These are phyloP conservation scores for Pherbina coryleti DNA, from an alignment of 2,888 invertebrate genomes.

Conservation along the genomic window DNA sequence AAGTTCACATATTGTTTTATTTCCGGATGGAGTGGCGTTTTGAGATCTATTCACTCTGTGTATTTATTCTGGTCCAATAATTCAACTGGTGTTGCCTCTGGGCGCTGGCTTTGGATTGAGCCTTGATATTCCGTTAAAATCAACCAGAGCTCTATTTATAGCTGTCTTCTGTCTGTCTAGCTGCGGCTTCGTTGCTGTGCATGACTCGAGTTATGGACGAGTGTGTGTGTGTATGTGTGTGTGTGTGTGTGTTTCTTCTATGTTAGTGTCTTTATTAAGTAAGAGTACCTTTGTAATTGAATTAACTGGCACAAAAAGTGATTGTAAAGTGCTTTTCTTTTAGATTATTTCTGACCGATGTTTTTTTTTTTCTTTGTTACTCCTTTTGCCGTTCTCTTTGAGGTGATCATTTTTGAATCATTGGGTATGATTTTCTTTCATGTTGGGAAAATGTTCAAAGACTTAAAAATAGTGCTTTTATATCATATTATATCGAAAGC, in stretches of 20 bases:
- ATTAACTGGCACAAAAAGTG: slow-evolving; percentile 12
- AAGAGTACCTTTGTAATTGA: slow-evolving; percentile 19
- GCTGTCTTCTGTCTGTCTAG: neutral
- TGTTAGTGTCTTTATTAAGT: neutral
- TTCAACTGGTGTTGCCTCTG: neutral
- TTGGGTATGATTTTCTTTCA: too few relatives aligned
- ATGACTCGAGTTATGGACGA: too few relatives aligned
- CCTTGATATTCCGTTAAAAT: slow-evolving; percentile 32
- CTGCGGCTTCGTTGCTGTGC: neutral
- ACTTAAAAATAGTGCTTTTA: neutral
- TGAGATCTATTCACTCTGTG: neutral
- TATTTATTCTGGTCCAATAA: neutral
- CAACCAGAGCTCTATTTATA: slow-evolving; percentile 8
- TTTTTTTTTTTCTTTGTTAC: too few relatives aligned
- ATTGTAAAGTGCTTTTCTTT: neutral
- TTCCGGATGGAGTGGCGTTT: slow-evolving; percentile 29
- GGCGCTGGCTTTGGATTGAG: neutral
- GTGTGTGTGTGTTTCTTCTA: too few relatives aligned
- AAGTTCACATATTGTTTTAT: slow-evolving; percentile 35
- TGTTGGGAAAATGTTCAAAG: too few relatives aligned
- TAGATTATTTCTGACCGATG: too few relatives aligned
- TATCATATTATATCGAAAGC: too few relatives aligned
- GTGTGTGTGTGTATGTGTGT: too few relatives aligned
- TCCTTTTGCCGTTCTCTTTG: too few relatives aligned
- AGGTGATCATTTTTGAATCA: too few relatives aligned